These are phyloP conservation scores for Ariolimax columbianus DNA, from an alignment of 2,888 invertebrate species.

Conservation along the genomic window DNA sequence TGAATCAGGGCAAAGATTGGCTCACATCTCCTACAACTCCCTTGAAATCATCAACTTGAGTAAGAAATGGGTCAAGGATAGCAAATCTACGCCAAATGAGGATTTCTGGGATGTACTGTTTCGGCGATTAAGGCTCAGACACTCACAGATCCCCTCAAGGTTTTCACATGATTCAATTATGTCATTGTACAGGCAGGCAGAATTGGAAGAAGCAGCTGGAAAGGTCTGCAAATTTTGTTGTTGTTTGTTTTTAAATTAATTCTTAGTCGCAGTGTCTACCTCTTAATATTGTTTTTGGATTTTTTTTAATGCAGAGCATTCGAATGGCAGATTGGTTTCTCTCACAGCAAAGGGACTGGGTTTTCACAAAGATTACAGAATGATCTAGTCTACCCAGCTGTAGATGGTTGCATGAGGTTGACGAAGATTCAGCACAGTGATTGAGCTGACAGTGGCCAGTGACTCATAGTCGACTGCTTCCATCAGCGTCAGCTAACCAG, in stretches of 20 bases:
- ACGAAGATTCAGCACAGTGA: no score
- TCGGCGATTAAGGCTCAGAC: slow-evolving; percentile 63
- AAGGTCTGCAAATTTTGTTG: slow-evolving; percentile 38
- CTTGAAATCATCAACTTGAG: slow-evolving; percentile 67
- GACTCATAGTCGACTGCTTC: no score
- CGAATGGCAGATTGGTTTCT: no score
- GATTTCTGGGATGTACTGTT: slow-evolving; percentile 70
- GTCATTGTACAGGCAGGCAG: slow-evolving; percentile 55
- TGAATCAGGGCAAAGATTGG: slow-evolving; percentile 63
- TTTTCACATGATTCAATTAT: slow-evolving; percentile 64
- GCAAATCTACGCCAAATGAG: slow-evolving; percentile 60
- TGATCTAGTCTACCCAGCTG: no score
- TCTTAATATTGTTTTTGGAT: neutral
- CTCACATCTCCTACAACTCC: slow-evolving; percentile 66
- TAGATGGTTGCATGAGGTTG: no score
- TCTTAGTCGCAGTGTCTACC: neutral
- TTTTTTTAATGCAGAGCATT: no score
- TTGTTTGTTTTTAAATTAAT: neutral
- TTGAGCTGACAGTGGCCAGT: no score
- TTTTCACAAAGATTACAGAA: no score
- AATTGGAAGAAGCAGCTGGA: slow-evolving; percentile 43
- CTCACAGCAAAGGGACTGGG: no score
- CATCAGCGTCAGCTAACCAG: no score
- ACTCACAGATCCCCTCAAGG: slow-evolving; percentile 59
- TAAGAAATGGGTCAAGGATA: slow-evolving; percentile 65